Evolutionary conservation across 1,140 invertebrate genomes (phyloP).

Genomic region (Stenopsyche tienmushanensis): DNA sequence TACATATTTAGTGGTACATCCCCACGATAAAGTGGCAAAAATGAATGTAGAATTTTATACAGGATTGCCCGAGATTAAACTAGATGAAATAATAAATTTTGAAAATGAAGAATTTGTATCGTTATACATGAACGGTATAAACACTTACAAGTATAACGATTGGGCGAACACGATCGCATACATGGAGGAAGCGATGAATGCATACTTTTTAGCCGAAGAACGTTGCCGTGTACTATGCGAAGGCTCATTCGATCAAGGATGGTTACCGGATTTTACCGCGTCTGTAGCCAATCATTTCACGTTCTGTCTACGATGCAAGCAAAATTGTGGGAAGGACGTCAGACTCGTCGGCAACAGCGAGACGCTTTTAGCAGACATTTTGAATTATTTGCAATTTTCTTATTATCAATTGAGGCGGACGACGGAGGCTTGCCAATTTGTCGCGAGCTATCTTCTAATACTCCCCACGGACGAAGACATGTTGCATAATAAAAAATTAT

Average conservation of each 20-base stretch:
- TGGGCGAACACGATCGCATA: conserved; percentile 62
- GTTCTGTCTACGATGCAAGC: conserved; percentile 69
- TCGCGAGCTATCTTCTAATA: conserved; percentile 68
- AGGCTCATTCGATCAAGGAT: conserved; percentile 67
- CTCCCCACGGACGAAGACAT: conserved; percentile 69
- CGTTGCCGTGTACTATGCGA: conserved; percentile 74
- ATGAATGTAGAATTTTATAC: conserved; percentile 69
- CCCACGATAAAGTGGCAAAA: conserved; percentile 62
- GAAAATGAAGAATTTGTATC: conserved; percentile 65
- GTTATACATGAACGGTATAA: conserved; percentile 64
- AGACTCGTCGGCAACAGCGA: conserved; percentile 64
- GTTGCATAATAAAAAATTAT: conserved; percentile 68
- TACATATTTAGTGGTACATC: conserved; percentile 68
- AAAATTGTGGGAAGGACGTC: conserved; percentile 64
- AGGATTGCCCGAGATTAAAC: conserved; percentile 59
- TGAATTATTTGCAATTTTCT: conserved; percentile 77
- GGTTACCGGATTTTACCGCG: conserved; percentile 67
- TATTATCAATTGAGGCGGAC: conserved; percentile 70
- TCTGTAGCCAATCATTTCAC: conserved; percentile 74
- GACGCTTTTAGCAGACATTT: conserved; percentile 68
- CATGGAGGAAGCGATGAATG: conserved; percentile 67
- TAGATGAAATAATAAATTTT: conserved; percentile 64
- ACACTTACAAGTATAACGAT: conserved; percentile 64
- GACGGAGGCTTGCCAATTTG: conserved; percentile 64
- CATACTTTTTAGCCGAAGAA: conserved; percentile 66